Conservation (phyloP, 2,888 invertebrate genomes). For the Priocnemis perturbator region DNA sequence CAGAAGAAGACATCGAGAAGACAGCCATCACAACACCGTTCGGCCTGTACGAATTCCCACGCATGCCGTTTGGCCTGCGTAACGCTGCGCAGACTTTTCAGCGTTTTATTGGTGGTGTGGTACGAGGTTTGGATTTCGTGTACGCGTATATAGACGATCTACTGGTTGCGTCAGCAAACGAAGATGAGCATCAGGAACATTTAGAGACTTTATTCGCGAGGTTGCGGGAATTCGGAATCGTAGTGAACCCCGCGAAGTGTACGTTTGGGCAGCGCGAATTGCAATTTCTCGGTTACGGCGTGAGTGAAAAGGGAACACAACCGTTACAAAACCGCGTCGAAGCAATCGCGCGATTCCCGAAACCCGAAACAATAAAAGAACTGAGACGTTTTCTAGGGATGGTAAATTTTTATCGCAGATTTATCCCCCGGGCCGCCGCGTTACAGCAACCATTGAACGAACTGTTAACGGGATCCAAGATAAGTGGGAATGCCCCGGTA, state of each 20-base stretch:
- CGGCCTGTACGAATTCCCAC: slow-evolving; percentile 5
- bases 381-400: slow-evolving; percentile 67
- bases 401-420: slow-evolving; percentile 68
- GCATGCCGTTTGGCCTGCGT: slow-evolving; percentile 48
- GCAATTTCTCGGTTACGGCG: slow-evolving; percentile 57
- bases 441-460: slow-evolving; percentile 27
- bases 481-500: neutral
- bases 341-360: slow-evolving; percentile 51
- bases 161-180: slow-evolving; percentile 7
- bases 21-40: slow-evolving; percentile 32
- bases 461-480: neutral
- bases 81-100: slow-evolving; percentile 26
- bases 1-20: slow-evolving; percentile 14
- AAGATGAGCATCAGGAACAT: slow-evolving; percentile 44
- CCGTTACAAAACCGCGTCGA: slow-evolving; percentile 64
- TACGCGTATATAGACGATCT: too few species aligned
- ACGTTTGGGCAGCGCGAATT: slow-evolving; percentile 52
- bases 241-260: slow-evolving; percentile 59
- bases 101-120: neutral
- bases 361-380: slow-evolving; percentile 59
- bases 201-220: slow-evolving; percentile 33
- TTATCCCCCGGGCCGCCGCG: slow-evolving; percentile 63
- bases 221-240: slow-evolving; percentile 29
- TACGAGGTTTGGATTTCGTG: neutral
- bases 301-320: slow-evolving; percentile 54